These are phyloP conservation scores for Ailurus styani DNA, from an alignment of 2,113 vertebrate genomes.

Conservation along the genomic window DNA sequence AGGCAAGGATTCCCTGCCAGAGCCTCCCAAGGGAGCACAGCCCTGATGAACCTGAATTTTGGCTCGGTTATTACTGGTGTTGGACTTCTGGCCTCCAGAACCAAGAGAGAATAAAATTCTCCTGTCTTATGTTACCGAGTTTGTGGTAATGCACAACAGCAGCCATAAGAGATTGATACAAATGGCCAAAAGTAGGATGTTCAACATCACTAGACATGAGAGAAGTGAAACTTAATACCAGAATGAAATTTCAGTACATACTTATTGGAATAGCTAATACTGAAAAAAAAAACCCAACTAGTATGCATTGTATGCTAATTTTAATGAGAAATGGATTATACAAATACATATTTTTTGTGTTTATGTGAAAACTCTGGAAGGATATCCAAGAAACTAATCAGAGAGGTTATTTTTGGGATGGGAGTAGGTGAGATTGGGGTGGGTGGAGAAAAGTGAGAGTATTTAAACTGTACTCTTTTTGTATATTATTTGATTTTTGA, in stretches of 20 bases:
- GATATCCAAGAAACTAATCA: neutral
- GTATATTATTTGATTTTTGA: neutral
- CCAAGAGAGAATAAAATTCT: neutral
- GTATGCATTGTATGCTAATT: neutral
- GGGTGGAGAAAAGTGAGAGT: neutral
- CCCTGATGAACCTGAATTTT: neutral
- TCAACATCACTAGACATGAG: neutral
- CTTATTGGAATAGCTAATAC: neutral
- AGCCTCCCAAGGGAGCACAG: neutral
- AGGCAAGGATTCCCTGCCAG: neutral
- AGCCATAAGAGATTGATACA: neutral
- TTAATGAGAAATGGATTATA: neutral
- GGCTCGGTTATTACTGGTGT: neutral
- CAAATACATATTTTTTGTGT: neutral
- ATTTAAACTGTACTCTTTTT: neutral
- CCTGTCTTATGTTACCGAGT: neutral
- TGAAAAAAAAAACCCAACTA: neutral
- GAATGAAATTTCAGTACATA: too few relatives aligned
- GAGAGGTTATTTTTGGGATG: neutral
- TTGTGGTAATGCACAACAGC: neutral
- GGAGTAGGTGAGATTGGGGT: neutral
- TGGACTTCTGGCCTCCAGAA: neutral
- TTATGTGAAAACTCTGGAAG: neutral
- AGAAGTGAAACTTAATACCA: neutral
- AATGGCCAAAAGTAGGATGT: neutral